phyloP scores from a whole-genome alignment of 2,888 invertebrate genomes.

The Pimpla rufipes region DNA sequence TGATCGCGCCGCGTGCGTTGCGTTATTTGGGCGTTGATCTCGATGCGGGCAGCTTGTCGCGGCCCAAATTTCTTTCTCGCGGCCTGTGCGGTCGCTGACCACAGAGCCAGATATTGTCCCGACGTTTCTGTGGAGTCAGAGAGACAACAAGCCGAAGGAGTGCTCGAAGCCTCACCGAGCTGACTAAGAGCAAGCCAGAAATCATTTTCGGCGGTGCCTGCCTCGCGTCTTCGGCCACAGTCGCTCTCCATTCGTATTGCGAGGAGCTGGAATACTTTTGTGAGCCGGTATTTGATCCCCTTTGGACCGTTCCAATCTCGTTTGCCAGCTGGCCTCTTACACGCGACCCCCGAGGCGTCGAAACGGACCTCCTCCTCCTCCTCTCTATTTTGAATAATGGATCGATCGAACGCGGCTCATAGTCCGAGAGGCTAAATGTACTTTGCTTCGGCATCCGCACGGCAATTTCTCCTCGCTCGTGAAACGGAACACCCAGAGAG shows the following conservation, averaged over 20 bases:
- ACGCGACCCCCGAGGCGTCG: constrained; percentile 54
- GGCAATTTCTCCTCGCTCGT: constrained; percentile 62
- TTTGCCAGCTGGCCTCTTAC: constrained; percentile 73
- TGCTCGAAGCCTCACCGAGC: neutral
- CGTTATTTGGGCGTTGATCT: constrained; percentile 18
- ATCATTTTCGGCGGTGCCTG: neutral
- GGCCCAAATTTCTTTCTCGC: constrained; percentile 32
- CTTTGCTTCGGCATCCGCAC: constrained; percentile 36
- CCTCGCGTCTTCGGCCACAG: constrained; percentile 9
- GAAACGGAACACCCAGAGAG: neutral
- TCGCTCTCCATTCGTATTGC: constrained; percentile 40
- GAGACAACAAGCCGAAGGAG: neutral
- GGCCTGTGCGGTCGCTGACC: neutral
- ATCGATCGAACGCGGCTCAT: constrained; percentile 68
- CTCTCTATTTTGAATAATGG: constrained; percentile 76
- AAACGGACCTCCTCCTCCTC: constrained; percentile 29
- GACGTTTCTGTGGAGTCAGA: constrained; percentile 11
- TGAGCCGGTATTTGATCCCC: constrained; percentile 75
- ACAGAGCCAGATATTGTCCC: neutral
- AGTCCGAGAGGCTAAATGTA: constrained; percentile 72
- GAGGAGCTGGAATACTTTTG: constrained; percentile 62
- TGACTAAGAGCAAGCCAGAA: neutral
- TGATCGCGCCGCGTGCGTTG: constrained; percentile 35
- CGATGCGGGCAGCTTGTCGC: constrained; percentile 49
- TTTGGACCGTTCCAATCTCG: constrained; percentile 73